Evolutionary conservation across 2,888 invertebrate species (phyloP).

Genomic region (Chrysolina americana): DNA sequence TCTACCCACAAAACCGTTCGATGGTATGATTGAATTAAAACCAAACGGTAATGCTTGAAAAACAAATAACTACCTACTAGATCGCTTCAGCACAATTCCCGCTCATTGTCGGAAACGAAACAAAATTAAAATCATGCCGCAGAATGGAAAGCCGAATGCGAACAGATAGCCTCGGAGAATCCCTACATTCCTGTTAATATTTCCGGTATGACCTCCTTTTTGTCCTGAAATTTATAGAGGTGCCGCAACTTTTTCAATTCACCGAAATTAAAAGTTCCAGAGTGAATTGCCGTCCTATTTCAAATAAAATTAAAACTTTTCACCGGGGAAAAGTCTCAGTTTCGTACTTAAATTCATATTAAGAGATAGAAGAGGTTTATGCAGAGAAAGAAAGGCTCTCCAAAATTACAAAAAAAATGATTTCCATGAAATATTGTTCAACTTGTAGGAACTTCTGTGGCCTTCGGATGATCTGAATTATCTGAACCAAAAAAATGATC

Average conservation of each 20-base stretch:
- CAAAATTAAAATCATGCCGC: slow-evolving; percentile 24
- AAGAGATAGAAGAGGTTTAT: background rate
- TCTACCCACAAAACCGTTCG: background rate
- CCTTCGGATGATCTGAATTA: background rate
- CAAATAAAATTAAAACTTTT: slow-evolving; percentile 42
- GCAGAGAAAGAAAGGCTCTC: background rate
- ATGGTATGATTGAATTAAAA: background rate
- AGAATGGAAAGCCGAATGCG: slow-evolving; percentile 13
- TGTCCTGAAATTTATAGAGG: slow-evolving; percentile 36
- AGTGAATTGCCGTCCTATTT: slow-evolving; percentile 36
- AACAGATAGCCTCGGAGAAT: slow-evolving; percentile 30
- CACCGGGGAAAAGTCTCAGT: slow-evolving; percentile 2
- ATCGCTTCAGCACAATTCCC: background rate
- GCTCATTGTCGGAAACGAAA: slow-evolving; percentile 17
- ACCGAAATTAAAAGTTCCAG: slow-evolving; percentile 44
- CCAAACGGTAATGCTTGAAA: background rate
- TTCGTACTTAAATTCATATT: background rate
- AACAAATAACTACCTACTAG: background rate
- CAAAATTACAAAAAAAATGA: background rate
- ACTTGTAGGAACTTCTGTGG: background rate
- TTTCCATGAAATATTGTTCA: background rate
- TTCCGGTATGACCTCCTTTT: slow-evolving; percentile 25
- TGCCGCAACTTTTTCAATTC: slow-evolving; percentile 48
- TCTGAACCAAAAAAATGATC: too few species aligned
- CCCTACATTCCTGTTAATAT: slow-evolving; percentile 31